A percentile compares a stretch with the other conserved stretches of the same genome.
Conservation (phyloP, 2,113 vertebrate genomes). For the Chamaea fasciata region DNA sequence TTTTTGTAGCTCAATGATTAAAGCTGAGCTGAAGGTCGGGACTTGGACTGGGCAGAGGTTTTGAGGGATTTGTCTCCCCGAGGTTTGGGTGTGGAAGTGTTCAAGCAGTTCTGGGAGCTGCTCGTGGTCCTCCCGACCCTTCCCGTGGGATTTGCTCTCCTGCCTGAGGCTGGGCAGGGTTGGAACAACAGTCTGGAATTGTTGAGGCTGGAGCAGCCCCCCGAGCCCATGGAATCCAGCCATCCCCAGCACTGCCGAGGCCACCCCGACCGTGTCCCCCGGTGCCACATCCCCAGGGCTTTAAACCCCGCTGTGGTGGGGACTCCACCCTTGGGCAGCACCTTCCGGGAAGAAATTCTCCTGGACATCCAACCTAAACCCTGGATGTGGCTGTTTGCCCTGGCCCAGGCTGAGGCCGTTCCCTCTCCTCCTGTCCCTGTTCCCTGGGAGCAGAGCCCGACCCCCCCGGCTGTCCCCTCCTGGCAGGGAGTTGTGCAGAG, state of each 20-base stretch:
- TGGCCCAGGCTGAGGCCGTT: not conserved
- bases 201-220: not conserved
- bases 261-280: not conserved
- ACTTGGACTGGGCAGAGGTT: not conserved
- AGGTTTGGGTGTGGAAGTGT: not conserved
- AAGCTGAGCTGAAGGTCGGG: not conserved
- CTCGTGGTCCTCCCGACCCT: rapidly evolving
- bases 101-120: not conserved
- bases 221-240: not conserved
- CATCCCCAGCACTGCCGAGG: not conserved
- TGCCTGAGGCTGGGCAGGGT: not conserved
- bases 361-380: rapidly evolving
- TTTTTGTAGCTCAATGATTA: not conserved
- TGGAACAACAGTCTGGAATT: rapidly evolving
- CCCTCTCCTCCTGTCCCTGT: not conserved
- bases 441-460: not conserved
- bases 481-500: not conserved
- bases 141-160: not conserved
- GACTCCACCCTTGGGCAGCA: rapidly evolving
- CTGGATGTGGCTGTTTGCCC: not conserved
- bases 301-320: not conserved
- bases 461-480: not conserved
- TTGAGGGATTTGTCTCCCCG: not conserved
- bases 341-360: too few species aligned
- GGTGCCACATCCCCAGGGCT: not conserved